phyloP scores from a whole-genome alignment of 2,888 invertebrate genomes.

The Cyaniris semiargus region DNA sequence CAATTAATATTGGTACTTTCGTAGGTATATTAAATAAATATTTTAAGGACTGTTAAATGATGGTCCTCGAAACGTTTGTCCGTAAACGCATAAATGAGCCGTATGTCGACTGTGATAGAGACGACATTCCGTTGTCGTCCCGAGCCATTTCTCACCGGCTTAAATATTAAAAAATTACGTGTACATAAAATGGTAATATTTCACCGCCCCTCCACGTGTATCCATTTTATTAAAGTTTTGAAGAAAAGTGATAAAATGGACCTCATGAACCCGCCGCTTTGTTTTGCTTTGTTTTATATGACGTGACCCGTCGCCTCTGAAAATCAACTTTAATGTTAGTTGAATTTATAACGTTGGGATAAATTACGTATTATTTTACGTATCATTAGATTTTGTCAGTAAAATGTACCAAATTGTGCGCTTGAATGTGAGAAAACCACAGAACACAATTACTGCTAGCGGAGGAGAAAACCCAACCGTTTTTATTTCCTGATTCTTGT shows the following conservation, averaged over 20 bases:
- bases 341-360: too few species aligned
- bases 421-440: too few species aligned
- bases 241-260: slow-evolving; percentile 70
- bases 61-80: too few species aligned
- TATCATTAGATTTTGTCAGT: too few species aligned
- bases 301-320: neutral
- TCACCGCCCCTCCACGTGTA: slow-evolving; percentile 57
- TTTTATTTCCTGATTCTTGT: too few species aligned
- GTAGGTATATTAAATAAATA: too few species aligned
- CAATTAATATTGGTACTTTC: too few species aligned
- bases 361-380: too few species aligned
- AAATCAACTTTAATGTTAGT: neutral
- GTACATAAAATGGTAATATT: slow-evolving; percentile 69
- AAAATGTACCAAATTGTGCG: too few species aligned
- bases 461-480: too few species aligned
- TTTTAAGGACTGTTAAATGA: too few species aligned
- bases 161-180: slow-evolving; percentile 62
- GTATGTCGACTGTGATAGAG: slow-evolving; percentile 22
- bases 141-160: slow-evolving; percentile 38
- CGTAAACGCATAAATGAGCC: neutral
- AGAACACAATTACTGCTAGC: too few species aligned
- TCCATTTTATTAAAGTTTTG: slow-evolving; percentile 72
- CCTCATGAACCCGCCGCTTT: slow-evolving; percentile 56
- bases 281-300: slow-evolving; percentile 57
- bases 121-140: slow-evolving; percentile 21